phyloP scores from a whole-genome alignment of 2,113 vertebrate species.

The Zingel zingel region DNA sequence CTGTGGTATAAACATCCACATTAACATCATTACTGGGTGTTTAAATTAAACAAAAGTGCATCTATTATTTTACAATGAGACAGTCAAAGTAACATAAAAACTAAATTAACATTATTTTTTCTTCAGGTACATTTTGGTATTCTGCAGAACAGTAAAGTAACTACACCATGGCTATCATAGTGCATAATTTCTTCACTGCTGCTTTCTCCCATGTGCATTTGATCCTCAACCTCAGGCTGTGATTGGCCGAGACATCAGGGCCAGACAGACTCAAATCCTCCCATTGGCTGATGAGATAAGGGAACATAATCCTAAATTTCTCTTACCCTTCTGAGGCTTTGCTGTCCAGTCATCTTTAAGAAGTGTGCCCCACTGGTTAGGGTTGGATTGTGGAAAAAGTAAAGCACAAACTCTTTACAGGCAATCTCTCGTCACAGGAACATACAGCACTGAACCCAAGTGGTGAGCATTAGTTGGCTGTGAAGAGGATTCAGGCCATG shows the following conservation, averaged over 20 bases:
- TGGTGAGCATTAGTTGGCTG: slow-evolving; percentile 51
- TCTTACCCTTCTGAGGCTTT: slow-evolving; percentile 63
- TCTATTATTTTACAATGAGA: background rate
- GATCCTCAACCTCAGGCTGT: slow-evolving; percentile 49
- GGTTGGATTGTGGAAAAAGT: slow-evolving; percentile 48
- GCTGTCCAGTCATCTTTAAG: slow-evolving; percentile 65
- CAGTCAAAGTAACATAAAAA: background rate
- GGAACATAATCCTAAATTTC: slow-evolving; percentile 68
- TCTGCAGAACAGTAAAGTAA: background rate
- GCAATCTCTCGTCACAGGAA: slow-evolving; percentile 65
- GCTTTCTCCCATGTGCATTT: slow-evolving; percentile 15
- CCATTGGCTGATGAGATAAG: slow-evolving; percentile 71
- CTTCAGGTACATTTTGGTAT: background rate
- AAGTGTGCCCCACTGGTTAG: slow-evolving; percentile 52
- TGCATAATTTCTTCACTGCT: slow-evolving; percentile 33
- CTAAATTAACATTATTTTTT: background rate
- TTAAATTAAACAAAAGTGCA: background rate
- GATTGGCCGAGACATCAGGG: slow-evolving; percentile 57
- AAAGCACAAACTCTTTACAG: slow-evolving; percentile 57
- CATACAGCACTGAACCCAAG: slow-evolving; percentile 32
- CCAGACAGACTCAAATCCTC: slow-evolving; percentile 61
- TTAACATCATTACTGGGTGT: background rate
- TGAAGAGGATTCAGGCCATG: slow-evolving; percentile 63
- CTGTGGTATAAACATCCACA: background rate
- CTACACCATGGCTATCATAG: slow-evolving; percentile 1